Conservation (phyloP, 2,888 invertebrate species). For the Celastrina argiolus region DNA sequence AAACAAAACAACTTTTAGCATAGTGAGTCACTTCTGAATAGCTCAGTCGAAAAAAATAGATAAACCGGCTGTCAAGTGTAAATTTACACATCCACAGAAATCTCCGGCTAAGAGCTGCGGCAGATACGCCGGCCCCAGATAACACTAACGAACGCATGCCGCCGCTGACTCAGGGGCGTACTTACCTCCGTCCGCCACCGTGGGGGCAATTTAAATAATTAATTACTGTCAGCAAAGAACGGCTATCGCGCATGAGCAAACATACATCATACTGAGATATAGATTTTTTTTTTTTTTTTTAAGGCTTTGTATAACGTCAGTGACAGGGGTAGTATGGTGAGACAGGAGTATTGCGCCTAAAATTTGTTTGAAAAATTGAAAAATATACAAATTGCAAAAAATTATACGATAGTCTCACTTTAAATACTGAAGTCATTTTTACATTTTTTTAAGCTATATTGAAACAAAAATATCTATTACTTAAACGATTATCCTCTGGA, state of each 20-base stretch:
- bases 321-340: too few species aligned
- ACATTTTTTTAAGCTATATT: too few species aligned
- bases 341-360: too few species aligned
- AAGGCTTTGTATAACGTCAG: too few species aligned
- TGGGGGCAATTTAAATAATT: conserved; percentile 17
- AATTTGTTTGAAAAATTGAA: too few species aligned
- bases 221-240: conserved; percentile 13
- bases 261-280: neutral
- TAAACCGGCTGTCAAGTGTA: conserved; percentile 37
- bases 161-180: conserved; percentile 63
- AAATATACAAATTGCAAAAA: too few species aligned
- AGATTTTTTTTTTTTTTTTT: neutral
- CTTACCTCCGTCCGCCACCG: conserved; percentile 27
- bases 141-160: conserved; percentile 73
- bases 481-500: too few species aligned
- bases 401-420: too few species aligned
- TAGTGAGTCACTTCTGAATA: neutral
- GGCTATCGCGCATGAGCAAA: neutral
- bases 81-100: conserved; percentile 45
- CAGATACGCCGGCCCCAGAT: conserved; percentile 60
- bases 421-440: too few species aligned
- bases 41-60: conserved; percentile 22
- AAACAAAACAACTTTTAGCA: neutral
- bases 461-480: too few species aligned
- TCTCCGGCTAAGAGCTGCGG: conserved; percentile 66